phyloP scores from a whole-genome alignment of 2,113 vertebrate species.

The Lampris incognitus region DNA sequence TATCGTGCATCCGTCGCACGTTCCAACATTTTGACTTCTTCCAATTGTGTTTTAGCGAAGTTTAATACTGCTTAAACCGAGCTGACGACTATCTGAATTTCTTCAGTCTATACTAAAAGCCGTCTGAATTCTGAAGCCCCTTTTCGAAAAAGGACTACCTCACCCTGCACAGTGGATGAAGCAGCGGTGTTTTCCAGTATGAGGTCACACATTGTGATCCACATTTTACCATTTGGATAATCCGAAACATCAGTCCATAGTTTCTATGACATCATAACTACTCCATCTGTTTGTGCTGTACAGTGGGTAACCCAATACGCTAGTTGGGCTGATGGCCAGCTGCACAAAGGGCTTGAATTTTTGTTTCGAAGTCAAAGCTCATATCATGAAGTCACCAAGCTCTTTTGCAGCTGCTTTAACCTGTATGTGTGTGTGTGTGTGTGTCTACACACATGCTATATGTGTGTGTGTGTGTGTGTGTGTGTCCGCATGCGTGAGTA shows the following conservation, averaged over 20 bases:
- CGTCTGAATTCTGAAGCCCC: neutral
- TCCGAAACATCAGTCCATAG: constrained; percentile 49
- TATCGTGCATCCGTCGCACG: too few relatives aligned
- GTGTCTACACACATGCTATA: constrained; percentile 54
- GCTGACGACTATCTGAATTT: neutral
- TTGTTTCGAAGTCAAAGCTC: constrained; percentile 55
- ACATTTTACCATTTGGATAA: constrained; percentile 54
- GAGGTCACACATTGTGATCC: constrained; percentile 36
- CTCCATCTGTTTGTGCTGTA: constrained; percentile 42
- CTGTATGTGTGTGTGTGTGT: constrained; percentile 56
- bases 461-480: constrained; percentile 39
- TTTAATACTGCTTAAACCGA: neutral
- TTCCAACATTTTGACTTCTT: neutral
- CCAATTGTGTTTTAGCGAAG: neutral
- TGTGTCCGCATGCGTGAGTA: constrained; percentile 15
- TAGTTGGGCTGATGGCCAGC: constrained; percentile 36
- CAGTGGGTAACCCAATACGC: constrained; percentile 51
- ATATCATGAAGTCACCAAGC: constrained; percentile 56
- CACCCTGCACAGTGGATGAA: neutral
- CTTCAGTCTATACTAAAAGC: neutral
- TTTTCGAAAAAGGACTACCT: constrained; percentile 14
- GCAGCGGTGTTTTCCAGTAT: constrained; percentile 40
- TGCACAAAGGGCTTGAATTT: constrained; percentile 49
- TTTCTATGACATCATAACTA: constrained; percentile 65
- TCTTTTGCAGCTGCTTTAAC: constrained; percentile 54